Percentiles rank a stretch among this genome's conserved stretches.
Evolutionary conservation across 1,140 invertebrate genomes (phyloP).

Genomic region (Drosophila littoralis): DNA sequence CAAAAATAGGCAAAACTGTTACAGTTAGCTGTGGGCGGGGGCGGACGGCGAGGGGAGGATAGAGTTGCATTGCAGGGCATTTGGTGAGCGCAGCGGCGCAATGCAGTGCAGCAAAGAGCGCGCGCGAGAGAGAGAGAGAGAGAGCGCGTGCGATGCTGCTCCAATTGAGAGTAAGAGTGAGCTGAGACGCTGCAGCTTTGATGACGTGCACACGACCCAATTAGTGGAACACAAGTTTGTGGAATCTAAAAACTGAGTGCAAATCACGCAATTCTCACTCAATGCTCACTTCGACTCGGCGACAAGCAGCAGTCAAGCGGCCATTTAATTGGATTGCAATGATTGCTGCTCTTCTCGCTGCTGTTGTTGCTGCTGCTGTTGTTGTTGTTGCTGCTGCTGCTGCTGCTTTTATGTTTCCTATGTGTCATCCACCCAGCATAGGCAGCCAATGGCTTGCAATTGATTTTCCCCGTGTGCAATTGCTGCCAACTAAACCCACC

Average conservation of each 20-base stretch:
- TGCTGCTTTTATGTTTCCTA: constrained; percentile 10
- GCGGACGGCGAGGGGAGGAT: constrained; percentile 5
- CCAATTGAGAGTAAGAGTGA: constrained; percentile 10
- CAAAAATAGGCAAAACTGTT: constrained; percentile 44
- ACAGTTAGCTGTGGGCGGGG: background rate
- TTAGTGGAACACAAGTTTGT: constrained; percentile 10
- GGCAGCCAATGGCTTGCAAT: constrained; percentile 50
- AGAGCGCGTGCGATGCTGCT: constrained; percentile 1
- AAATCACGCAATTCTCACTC: background rate
- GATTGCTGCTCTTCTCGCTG: constrained; percentile 34
- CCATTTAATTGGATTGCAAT: constrained; percentile 71
- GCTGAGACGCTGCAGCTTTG: constrained; percentile 4
- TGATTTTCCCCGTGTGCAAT: constrained; percentile 60
- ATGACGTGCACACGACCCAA: constrained; percentile 26
- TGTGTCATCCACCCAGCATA: constrained; percentile 31
- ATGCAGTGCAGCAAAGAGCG: constrained; percentile 29
- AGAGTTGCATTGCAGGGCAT: background rate
- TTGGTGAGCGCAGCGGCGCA: constrained; percentile 43
- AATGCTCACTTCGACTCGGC: constrained; percentile 3
- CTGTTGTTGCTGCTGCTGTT: background rate
- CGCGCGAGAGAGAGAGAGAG: background rate
- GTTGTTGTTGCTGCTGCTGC: background rate
- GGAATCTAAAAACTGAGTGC: constrained; percentile 6
- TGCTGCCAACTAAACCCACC: constrained; percentile 15
- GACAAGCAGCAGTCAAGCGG: constrained; percentile 21